These are phyloP conservation scores for Stenolophus ochropezus DNA, from an alignment of 2,888 invertebrate genomes.

Conservation along the genomic window DNA sequence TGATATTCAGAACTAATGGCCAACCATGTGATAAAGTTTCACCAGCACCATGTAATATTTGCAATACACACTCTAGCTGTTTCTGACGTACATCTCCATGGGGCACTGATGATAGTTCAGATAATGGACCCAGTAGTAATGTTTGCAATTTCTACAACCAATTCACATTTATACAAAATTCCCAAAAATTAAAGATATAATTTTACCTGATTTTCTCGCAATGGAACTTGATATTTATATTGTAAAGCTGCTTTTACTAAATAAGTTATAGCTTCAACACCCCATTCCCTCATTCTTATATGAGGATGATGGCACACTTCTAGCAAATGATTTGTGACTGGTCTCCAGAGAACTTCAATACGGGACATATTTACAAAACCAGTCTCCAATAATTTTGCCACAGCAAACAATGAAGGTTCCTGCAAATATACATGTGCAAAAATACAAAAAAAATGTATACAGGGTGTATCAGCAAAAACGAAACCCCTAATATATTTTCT, in stretches of 20 bases:
- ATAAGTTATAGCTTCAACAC: conserved; percentile 96
- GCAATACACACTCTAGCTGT: conserved; percentile 95
- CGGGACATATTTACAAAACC: conserved; percentile 95
- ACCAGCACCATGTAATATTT: conserved; percentile 94
- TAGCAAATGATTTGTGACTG: conserved; percentile 94
- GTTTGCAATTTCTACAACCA: conserved; percentile 82
- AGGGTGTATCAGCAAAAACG: too few relatives aligned
- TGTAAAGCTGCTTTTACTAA: conserved; percentile 93
- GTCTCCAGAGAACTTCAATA: conserved; percentile 96
- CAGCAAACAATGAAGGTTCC: conserved; percentile 98
- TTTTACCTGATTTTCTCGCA: conserved; percentile 83
- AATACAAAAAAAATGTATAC: too few relatives aligned
- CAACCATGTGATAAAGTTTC: conserved; percentile 95
- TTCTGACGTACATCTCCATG: conserved; percentile 96
- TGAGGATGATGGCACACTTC: conserved; percentile 98
- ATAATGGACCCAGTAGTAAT: conserved; percentile 89
- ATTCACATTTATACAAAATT: conserved; percentile 66
- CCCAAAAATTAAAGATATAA: too few relatives aligned
- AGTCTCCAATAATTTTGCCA: conserved; percentile 98
- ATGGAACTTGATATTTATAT: conserved; percentile 88
- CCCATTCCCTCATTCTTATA: conserved; percentile 97
- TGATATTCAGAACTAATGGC: conserved; percentile 95
- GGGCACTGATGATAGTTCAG: conserved; percentile 91
- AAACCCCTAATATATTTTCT: too few relatives aligned
- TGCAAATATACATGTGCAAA: conserved; percentile 69